These are phyloP conservation scores for Chrysaora quinquecirrha DNA, from an alignment of 30 jellyfish, hydroid and myxozoan species.

Conservation along the genomic window DNA sequence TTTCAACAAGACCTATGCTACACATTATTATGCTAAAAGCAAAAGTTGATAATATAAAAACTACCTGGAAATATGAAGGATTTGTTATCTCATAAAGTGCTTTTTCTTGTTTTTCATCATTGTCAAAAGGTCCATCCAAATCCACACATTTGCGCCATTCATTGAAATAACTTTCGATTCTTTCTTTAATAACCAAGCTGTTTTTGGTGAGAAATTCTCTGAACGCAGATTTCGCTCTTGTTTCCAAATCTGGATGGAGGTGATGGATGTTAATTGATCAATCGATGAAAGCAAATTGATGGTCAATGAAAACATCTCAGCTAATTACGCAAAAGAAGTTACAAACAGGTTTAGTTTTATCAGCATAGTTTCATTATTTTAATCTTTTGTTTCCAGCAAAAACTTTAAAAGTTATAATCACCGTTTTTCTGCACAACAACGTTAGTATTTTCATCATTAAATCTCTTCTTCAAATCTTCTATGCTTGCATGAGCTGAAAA, in stretches of 20 bases:
- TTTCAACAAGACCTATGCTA: too few relatives aligned
- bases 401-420: too few relatives aligned
- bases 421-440: background rate
- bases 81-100: constrained; percentile 31
- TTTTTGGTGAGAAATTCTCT: constrained; percentile 21
- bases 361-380: too few relatives aligned
- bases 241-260: constrained; percentile 57
- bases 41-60: too few relatives aligned
- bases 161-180: constrained; percentile 47
- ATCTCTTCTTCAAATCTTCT: background rate
- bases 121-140: constrained; percentile 51
- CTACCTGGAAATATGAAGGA: constrained; percentile 52
- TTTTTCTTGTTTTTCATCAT: constrained; percentile 9
- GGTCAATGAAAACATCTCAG: too few relatives aligned
- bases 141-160: constrained; percentile 54
- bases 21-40: too few relatives aligned
- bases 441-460: background rate
- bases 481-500: background rate
- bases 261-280: too few relatives aligned
- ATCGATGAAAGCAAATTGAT: too few relatives aligned
- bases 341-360: too few relatives aligned
- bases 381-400: too few relatives aligned
- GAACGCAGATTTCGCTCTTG: constrained; percentile 18
- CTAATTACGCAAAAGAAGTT: too few relatives aligned
- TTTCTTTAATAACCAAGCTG: constrained; percentile 47